Evolutionary conservation across 2,113 vertebrate genomes (phyloP).

Genomic region (Podarcis raffonei): DNA sequence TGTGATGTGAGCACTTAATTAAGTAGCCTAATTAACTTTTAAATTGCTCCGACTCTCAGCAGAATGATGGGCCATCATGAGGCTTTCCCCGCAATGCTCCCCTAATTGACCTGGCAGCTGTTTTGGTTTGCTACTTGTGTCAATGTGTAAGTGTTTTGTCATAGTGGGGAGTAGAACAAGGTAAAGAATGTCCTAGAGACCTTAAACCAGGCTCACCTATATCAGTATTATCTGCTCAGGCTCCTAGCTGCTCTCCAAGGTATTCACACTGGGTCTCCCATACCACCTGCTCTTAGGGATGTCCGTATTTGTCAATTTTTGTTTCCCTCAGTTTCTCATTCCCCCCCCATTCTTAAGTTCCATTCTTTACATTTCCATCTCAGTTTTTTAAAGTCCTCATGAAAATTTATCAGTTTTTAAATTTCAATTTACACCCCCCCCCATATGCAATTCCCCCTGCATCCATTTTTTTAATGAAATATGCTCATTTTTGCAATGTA

Average conservation of each 20-base stretch:
- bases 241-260: not conserved
- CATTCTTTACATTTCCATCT: too few relatives aligned
- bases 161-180: not conserved
- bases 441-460: too few relatives aligned
- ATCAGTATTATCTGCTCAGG: not conserved
- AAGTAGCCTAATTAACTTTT: conserved; percentile 42
- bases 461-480: too few relatives aligned
- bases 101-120: conserved; percentile 15
- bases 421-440: too few relatives aligned
- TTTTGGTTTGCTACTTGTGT: not conserved
- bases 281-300: not conserved
- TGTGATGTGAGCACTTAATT: conserved; percentile 36
- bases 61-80: not conserved
- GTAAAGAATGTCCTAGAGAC: not conserved
- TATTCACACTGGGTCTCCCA: not conserved
- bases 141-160: not conserved
- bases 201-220: not conserved
- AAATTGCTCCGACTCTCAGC: conserved; percentile 4
- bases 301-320: too few relatives aligned
- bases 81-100: not conserved
- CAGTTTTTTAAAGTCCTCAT: too few relatives aligned
- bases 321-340: too few relatives aligned
- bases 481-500: too few relatives aligned
- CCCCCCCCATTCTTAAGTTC: too few relatives aligned
- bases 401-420: too few relatives aligned